These are phyloP conservation scores for Dendrolimus pini DNA, from an alignment of 2,888 invertebrate species.

Conservation along the genomic window DNA sequence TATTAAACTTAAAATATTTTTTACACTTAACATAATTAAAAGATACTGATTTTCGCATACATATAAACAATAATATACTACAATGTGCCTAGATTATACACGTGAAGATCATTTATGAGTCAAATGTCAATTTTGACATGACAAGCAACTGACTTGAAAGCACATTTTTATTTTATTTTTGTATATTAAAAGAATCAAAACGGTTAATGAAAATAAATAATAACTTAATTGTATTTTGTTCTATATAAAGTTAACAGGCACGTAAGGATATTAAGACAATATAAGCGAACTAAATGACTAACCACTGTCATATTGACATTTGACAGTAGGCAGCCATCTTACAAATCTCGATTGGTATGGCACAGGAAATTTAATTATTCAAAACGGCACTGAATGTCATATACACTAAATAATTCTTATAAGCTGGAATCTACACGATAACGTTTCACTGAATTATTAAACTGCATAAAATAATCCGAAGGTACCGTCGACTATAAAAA, in stretches of 20 bases:
- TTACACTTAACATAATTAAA: not conserved
- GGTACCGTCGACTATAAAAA: not conserved
- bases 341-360: constrained; percentile 38
- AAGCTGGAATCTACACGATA: constrained; percentile 13
- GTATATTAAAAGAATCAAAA: constrained; percentile 21
- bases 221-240: constrained; percentile 24
- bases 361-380: constrained; percentile 44
- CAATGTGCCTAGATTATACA: too few species aligned
- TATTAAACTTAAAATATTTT: not conserved
- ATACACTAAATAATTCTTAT: constrained; percentile 21
- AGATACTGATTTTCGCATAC: not conserved
- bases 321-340: constrained; percentile 18
- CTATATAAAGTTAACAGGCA: constrained; percentile 26
- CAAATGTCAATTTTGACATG: not conserved
- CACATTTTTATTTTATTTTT: constrained; percentile 14
- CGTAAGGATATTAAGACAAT: constrained; percentile 17
- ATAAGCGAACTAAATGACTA: constrained; percentile 13
- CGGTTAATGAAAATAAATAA: constrained; percentile 20
- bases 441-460: constrained; percentile 5
- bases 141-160: not conserved
- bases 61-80: not conserved
- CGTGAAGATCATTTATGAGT: not conserved
- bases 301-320: constrained; percentile 13
- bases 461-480: not conserved
- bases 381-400: constrained; percentile 31